Percentiles rank a stretch among this genome's conserved stretches.
These are phyloP conservation scores for Dasysyrphus tricinctus DNA, from an alignment of 2,888 invertebrate species.

Conservation along the genomic window DNA sequence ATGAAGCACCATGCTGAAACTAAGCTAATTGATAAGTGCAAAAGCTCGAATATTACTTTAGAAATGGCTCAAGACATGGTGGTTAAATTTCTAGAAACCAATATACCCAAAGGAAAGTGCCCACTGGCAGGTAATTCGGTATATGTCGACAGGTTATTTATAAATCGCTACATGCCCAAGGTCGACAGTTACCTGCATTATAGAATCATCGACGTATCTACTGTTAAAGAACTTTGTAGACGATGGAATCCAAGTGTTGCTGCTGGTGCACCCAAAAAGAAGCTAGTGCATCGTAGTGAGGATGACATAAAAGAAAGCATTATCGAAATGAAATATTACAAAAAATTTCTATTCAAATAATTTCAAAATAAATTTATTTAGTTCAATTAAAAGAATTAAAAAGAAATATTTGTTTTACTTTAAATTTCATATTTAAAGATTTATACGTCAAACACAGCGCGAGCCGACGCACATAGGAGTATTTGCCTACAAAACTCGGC, in stretches of 20 bases:
- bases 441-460: no score
- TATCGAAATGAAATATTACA: constrained; percentile 92
- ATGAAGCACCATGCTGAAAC: constrained; percentile 91
- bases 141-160: constrained; percentile 93
- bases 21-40: constrained; percentile 90
- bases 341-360: constrained; percentile 79
- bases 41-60: constrained; percentile 87
- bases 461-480: no score
- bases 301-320: constrained; percentile 95
- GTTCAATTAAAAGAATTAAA: not conserved
- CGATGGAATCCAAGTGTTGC: constrained; percentile 90
- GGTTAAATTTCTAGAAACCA: constrained; percentile 88
- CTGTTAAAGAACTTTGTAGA: constrained; percentile 92
- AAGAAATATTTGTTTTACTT: not conserved
- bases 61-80: constrained; percentile 89
- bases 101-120: constrained; percentile 85
- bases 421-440: not conserved
- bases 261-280: constrained; percentile 86
- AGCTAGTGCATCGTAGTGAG: constrained; percentile 88
- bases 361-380: not conserved
- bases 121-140: constrained; percentile 95
- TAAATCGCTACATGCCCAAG: constrained; percentile 90
- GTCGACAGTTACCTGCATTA: constrained; percentile 93
- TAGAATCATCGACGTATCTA: constrained; percentile 95
- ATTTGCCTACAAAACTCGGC: no score